A percentile compares a stretch with the other conserved stretches of the same genome.
Evolutionary conservation across 2,888 invertebrate species (phyloP).

Genomic region (Drosophila subsilvestris): DNA sequence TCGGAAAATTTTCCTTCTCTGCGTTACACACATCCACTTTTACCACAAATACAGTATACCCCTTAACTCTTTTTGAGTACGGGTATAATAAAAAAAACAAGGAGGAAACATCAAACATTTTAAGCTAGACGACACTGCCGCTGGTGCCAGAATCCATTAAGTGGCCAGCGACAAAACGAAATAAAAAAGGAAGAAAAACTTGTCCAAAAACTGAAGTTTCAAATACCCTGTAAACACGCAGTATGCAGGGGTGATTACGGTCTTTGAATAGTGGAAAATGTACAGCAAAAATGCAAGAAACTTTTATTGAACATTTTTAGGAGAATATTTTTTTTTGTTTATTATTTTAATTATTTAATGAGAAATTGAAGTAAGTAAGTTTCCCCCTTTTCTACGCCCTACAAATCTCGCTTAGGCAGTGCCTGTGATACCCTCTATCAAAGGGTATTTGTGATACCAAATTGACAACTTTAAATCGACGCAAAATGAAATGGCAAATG

Average conservation of each 20-base stretch:
- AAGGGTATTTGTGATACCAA: neutral
- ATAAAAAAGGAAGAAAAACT: slow-evolving; percentile 14
- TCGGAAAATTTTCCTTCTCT: too few species aligned
- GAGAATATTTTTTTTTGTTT: too few species aligned
- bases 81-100: slow-evolving; percentile 16
- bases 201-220: slow-evolving; percentile 4
- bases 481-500: slow-evolving; percentile 55
- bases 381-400: neutral
- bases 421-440: neutral
- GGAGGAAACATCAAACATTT: slow-evolving; percentile 12
- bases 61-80: too few species aligned
- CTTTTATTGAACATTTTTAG: too few species aligned
- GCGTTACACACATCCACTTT: too few species aligned
- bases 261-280: neutral
- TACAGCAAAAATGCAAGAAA: too few species aligned
- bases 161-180: slow-evolving; percentile 26
- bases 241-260: neutral
- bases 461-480: slow-evolving; percentile 60
- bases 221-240: neutral
- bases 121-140: slow-evolving; percentile 26
- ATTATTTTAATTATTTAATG: too few species aligned
- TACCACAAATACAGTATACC: too few species aligned
- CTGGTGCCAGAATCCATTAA: slow-evolving; percentile 61
- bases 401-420: too few species aligned
- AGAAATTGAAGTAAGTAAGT: too few species aligned